Evolutionary conservation across 2,888 invertebrate species (phyloP), one percentile per base, ranked within the genome.

Genomic region (Amblyjoppa proteus): DNA sequence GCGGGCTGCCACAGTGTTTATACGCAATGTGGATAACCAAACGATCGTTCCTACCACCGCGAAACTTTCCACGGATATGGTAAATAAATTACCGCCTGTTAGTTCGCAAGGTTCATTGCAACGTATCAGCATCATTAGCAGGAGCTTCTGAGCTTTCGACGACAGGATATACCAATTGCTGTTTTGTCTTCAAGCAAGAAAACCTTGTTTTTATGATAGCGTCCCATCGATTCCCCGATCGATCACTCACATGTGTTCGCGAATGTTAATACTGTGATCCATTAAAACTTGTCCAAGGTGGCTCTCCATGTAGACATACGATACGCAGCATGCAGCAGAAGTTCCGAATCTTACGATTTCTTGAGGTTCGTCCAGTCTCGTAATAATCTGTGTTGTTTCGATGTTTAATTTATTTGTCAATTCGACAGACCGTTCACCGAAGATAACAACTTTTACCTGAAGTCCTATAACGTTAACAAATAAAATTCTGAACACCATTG

Each of bases 391-490:
- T 20, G 61, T 6, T 34, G 5, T 34, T 34, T 6, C 13, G 25
- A 66, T 28, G n/a, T 53, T 20, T n/a, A 1, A 53, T 31, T 20
- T 73, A 38, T 38, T 38, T 41, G 6, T n/a, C 34, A 13, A 31
- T 16, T 31, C 6, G 11, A 13, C 5, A n/a, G 20, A 38, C 3
- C 7, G 1, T 53, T 53, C 53, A 34, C 34, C 0, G 34, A 34
- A 34, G 5, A 5, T 34, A 34, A 34, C 6, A 5, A 34, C 5
- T 5, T 34, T 34, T 75, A 82, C 82, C 82, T 82, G 77, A 25
- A 82, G 45, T 53, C 64, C 70, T 0, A 77, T 77, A 6, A 82
- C 45, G 28, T 71, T 82, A 16, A 82, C 66, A n/a, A 82, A 70
- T 1, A 77, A 13, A 64, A 77, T 71, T 45, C 71, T 77, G 6